phyloP scores from a whole-genome alignment of 2,888 invertebrate species.

The Rhodophaea formosa region DNA sequence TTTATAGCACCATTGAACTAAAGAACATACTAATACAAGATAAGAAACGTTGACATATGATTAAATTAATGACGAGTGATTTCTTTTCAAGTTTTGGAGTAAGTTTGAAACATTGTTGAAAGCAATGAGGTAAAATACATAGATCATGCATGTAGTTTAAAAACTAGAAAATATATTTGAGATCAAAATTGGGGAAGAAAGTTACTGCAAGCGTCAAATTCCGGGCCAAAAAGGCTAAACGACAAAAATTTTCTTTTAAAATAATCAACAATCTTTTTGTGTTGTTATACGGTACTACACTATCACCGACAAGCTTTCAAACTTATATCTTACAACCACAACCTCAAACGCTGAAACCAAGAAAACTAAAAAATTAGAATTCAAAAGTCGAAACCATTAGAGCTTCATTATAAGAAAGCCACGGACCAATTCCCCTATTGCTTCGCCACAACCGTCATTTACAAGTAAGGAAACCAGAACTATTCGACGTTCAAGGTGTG shows the following conservation, averaged over 20 bases:
- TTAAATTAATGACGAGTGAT: too few relatives aligned
- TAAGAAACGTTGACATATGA: too few relatives aligned
- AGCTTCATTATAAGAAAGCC: constrained; percentile 14
- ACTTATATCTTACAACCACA: constrained; percentile 3
- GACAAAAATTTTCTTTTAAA: background rate
- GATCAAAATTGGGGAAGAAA: too few relatives aligned
- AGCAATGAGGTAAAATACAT: too few relatives aligned
- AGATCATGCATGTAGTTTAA: too few relatives aligned
- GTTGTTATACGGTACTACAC: background rate
- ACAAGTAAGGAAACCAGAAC: constrained; percentile 12
- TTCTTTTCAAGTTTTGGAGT: too few relatives aligned
- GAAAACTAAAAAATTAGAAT: constrained; percentile 2
- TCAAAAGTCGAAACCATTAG: constrained; percentile 13
- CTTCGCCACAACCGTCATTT: constrained; percentile 11
- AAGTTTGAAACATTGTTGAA: too few relatives aligned
- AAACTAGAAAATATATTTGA: too few relatives aligned
- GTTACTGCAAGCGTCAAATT: too few relatives aligned
- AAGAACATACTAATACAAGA: too few relatives aligned
- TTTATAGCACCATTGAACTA: too few relatives aligned
- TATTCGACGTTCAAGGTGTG: constrained; percentile 7
- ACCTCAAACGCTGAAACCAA: background rate
- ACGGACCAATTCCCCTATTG: constrained; percentile 10
- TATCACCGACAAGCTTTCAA: background rate
- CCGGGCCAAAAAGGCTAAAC: too few relatives aligned
- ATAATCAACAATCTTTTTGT: background rate